Evolutionary conservation across 2,888 invertebrate genomes (phyloP).

Genomic region (Amiota communis): DNA sequence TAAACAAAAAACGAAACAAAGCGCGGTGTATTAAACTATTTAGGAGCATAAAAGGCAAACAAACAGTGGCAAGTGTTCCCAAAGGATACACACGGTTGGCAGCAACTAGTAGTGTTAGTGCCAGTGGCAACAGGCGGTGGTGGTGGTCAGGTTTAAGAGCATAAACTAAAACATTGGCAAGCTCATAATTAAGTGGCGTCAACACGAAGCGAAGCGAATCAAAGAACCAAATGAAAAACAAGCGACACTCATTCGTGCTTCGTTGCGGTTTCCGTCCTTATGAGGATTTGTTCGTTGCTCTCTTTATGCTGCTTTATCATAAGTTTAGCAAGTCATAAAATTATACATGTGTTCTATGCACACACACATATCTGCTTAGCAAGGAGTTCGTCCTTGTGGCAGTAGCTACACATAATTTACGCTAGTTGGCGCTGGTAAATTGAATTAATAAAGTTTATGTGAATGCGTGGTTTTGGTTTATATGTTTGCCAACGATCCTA

Average conservation of each 20-base stretch:
- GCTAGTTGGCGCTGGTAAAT: constrained; percentile 9
- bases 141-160: neutral
- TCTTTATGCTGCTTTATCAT: neutral
- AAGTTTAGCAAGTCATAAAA: constrained; percentile 8
- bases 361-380: neutral
- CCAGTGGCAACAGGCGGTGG: neutral
- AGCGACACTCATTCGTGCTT: constrained; percentile 13
- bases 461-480: constrained; percentile 2
- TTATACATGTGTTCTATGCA: neutral
- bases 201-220: constrained; percentile 19
- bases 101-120: neutral
- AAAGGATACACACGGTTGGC: constrained; percentile 1
- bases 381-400: neutral
- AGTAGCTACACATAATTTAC: constrained; percentile 1
- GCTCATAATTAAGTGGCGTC: constrained; percentile 32
- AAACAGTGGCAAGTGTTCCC: constrained; percentile 10
- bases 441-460: constrained; percentile 23
- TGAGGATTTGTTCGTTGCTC: constrained; percentile 11
- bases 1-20: neutral
- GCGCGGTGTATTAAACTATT: constrained; percentile 18
- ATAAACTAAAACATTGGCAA: constrained; percentile 34
- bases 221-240: neutral
- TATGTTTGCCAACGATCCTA: neutral
- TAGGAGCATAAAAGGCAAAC: constrained; percentile 14
- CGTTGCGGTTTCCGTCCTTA: constrained; percentile 3